phyloP scores from a whole-genome alignment of 2,797 vertebrate species.

The Amblyopsis hoosieri region DNA sequence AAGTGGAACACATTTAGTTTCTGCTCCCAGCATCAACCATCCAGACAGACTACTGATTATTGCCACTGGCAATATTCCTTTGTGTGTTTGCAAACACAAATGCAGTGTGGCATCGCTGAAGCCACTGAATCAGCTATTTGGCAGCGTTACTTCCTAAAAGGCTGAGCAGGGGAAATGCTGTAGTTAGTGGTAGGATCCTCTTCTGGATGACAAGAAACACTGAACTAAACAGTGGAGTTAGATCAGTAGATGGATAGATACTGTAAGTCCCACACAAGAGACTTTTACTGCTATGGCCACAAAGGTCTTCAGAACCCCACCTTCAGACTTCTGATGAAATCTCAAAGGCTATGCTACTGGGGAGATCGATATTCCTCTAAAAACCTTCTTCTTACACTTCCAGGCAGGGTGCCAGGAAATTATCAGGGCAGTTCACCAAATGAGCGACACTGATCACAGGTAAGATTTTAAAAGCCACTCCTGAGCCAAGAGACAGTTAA shows the following conservation, averaged over 20 bases:
- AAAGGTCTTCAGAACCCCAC: background rate
- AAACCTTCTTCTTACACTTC: constrained; percentile 18
- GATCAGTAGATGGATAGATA: background rate
- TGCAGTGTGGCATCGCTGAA: constrained; percentile 3
- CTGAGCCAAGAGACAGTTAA: no score
- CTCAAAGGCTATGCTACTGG: background rate
- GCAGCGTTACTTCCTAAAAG: constrained; percentile 17
- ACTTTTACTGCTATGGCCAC: background rate
- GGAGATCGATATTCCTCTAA: background rate
- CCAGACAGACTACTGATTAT: no score
- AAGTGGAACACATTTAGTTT: no score
- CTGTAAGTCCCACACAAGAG: background rate
- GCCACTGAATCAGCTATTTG: constrained; percentile 22
- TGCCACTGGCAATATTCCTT: no score
- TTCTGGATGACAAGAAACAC: constrained; percentile 21
- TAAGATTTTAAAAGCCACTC: no score
- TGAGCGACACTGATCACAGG: constrained; percentile 23
- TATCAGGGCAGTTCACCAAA: constrained; percentile 35
- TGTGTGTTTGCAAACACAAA: no score
- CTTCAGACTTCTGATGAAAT: no score
- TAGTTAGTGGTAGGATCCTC: constrained; percentile 17
- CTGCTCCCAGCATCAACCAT: no score
- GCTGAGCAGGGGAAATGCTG: constrained; percentile 17
- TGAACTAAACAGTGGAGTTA: constrained; percentile 3
- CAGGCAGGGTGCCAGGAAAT: constrained; percentile 41